A percentile compares a stretch with the other conserved stretches of the same genome.
Conservation (phyloP, 2,888 invertebrate species). For the Caenorhabditis sp. region DNA sequence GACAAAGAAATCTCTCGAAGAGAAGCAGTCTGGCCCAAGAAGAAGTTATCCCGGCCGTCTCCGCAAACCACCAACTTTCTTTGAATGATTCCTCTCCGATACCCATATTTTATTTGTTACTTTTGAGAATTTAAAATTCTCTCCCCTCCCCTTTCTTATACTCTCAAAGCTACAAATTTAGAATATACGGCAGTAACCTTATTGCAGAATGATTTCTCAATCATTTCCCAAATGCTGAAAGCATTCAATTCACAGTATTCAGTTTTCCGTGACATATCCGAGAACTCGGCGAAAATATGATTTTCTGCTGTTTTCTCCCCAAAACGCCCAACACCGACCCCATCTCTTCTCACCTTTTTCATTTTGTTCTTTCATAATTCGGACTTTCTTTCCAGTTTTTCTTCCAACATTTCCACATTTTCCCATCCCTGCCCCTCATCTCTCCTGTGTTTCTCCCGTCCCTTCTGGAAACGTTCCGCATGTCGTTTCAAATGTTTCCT, state of each 20-base stretch:
- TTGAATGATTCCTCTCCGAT: not conserved
- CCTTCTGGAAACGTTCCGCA: not conserved
- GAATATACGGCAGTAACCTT: not conserved
- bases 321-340: too few relatives aligned
- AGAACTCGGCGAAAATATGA: not conserved
- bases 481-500: not conserved
- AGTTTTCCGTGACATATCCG: not conserved
- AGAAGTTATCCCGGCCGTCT: slow-evolving; percentile 4
- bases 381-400: too few relatives aligned
- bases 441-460: not conserved
- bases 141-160: not conserved
- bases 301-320: too few relatives aligned
- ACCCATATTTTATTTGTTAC: not conserved
- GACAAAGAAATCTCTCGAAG: not conserved
- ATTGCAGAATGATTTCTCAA: not conserved
- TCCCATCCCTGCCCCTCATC: not conserved
- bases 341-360: too few relatives aligned
- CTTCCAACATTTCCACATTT: too few relatives aligned
- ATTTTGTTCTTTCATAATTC: too few relatives aligned
- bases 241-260: too few relatives aligned
- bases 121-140: not conserved
- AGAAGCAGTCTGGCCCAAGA: not conserved
- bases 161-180: not conserved
- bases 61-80: slow-evolving; percentile 4
- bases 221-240: not conserved